phyloP scores from a whole-genome alignment of 2,888 invertebrate species.

The Epirrhoe alternata region DNA sequence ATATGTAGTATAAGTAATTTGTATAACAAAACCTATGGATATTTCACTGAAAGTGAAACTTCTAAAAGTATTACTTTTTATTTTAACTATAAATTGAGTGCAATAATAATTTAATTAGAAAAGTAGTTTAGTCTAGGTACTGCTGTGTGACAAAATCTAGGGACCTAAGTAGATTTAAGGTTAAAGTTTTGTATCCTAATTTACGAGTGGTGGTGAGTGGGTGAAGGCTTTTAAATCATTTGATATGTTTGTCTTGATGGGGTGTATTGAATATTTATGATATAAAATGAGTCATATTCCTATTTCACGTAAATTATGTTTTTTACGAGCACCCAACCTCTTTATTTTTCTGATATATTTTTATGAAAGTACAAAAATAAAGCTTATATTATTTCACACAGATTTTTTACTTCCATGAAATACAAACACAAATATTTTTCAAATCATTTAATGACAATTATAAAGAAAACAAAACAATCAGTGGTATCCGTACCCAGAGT shows the following conservation, averaged over 20 bases:
- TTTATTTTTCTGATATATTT: not conserved
- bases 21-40: not conserved
- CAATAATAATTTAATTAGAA: not conserved
- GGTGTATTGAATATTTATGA: not conserved
- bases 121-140: slow-evolving; percentile 3
- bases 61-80: not conserved
- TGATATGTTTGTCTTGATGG: not conserved
- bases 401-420: slow-evolving; percentile 4
- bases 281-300: not conserved
- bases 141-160: slow-evolving; percentile 18
- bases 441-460: slow-evolving; percentile 20
- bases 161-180: slow-evolving; percentile 2
- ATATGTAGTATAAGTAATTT: not conserved
- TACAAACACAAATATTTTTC: slow-evolving; percentile 7
- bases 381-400: not conserved
- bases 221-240: not conserved
- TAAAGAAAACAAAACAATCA: slow-evolving; percentile 10
- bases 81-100: not conserved
- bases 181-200: not conserved
- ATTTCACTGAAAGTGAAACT: not conserved
- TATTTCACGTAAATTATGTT: not conserved
- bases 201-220: not conserved
- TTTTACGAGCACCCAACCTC: not conserved
- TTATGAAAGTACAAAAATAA: slow-evolving; percentile 1
- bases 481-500: slow-evolving; percentile 27